Evolutionary conservation across 2,113 vertebrate species (phyloP), one percentile per base, ranked within the genome.

Genomic region (Propithecus coquereli): DNA sequence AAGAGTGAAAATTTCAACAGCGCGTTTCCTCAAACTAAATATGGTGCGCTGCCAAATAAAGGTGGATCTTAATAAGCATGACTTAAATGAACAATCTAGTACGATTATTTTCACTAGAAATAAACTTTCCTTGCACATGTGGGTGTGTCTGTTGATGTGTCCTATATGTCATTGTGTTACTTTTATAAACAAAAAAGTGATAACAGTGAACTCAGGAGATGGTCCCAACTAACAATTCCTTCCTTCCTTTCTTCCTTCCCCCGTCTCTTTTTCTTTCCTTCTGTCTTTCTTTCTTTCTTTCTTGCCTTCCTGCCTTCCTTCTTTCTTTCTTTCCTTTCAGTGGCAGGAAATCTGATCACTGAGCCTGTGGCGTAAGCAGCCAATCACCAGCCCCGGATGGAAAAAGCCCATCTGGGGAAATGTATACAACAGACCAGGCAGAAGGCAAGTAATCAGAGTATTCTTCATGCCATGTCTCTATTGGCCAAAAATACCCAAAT

Each of bases 81-180:
- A 45, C 50, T 54, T 85, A 11, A 94, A 79, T 76, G 37, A 87
- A 63, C 37, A 81, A 79, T 87, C 43, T 84, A 93, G 32, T 43
- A 37, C 57, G 54, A 79, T 73, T 77, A 66, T 91, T 94, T 97
- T 86, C 87, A 91, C 83, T 70, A 89, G 76, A 96, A 90, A 87
- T 82, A 71, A 91, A 45, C 14, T 97, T 91, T 93, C 85, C 43
- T 14, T 82, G 37, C 47, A 94, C 71, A 57, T 68, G 34, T 85
- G 45, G 37, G 47, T 59, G 8, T 45, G 8, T 63, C 57, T 79
- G 63, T 30, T 68, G 27, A 84, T 61, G 40, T 87, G 45, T 37
- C n/a, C 45, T 87, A 10, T 61, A 45, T 52, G n/a, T 83, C 23
- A 83, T 90, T 30, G 10, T 50, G 61, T 45, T 94, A 59, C 91